Evolutionary conservation across 2,113 vertebrate species (phyloP), one percentile per base, ranked within the genome.

Genomic region (Tiliqua scincoides): DNA sequence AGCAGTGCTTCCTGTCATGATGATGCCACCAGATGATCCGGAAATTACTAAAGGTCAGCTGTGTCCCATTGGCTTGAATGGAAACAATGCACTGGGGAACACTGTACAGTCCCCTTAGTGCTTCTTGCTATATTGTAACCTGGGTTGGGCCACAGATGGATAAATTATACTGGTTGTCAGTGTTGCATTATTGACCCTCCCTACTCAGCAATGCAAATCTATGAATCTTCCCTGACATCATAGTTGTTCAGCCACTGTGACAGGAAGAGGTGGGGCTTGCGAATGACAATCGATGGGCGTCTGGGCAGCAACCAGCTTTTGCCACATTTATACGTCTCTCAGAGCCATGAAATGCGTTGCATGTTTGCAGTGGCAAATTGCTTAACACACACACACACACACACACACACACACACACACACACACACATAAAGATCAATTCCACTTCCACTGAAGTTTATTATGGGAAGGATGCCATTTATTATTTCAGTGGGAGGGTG

Each of bases 1-100:
- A 79, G 79, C 4, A 71, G 54, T 3, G 18, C 37, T 79, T 79
- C 75, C 76, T 71, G 48, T 57, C 63, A 85, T 54, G 52, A 77
- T 67, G 61, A 54, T 18, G 83, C 20, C 27, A 62, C 11, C 54
- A 62, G 67, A 25, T 71, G 67, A 79, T 62, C 17, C 17, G 3
- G 75, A 85, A 71, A 85, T 85, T 79, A 79, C 76, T 71, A 25
- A n/a, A 62, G 76, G 35, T 85, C 43, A 84, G 20, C 21, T 23
- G 21, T 18, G 25, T 54, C 61, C 67, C 37, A 79, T 35, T 71
- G 27, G 23, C 27, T 15, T 68, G 75, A 79, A 70, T 61, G 37
- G 54, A 62, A 84, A 85, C 75, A 85, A 61, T 70, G 32, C 54
- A 43, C 21, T 59, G 54, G 32, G 65, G 30, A 74, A 3, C 30